Conservation (phyloP, 2,888 invertebrate species). For the Charanyca ferruginea region DNA sequence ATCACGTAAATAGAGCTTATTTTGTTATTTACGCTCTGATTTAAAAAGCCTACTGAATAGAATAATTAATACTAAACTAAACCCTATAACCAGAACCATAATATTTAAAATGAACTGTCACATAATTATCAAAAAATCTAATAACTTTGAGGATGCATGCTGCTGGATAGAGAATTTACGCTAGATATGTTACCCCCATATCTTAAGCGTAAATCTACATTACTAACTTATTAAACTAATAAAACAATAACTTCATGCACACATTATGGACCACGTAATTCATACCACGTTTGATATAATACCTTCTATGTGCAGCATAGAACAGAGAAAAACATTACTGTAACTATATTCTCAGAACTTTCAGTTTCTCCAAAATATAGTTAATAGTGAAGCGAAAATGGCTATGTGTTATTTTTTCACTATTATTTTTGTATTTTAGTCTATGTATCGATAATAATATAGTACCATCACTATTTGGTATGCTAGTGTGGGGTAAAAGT, state of each 20-base stretch:
- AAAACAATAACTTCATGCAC: conserved; percentile 48
- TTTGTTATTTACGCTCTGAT: conserved; percentile 30
- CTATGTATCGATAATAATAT: neutral
- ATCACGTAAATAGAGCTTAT: conserved; percentile 34
- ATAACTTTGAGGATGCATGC: conserved; percentile 27
- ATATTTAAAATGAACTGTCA: conserved; percentile 4
- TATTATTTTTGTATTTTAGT: too few species aligned
- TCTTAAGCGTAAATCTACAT: conserved; percentile 1
- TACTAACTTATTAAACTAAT: conserved; percentile 5
- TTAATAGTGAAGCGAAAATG: conserved; percentile 30
- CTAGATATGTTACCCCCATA: conserved; percentile 1
- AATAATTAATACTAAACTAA: conserved; percentile 4
- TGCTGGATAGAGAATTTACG: neutral
- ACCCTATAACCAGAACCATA: conserved; percentile 32
- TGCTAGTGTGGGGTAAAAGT: too few species aligned
- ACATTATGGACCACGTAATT: conserved; percentile 28
- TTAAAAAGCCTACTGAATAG: neutral
- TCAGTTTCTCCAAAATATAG: conserved; percentile 61
- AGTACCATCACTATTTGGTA: neutral
- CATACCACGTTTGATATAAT: conserved; percentile 60
- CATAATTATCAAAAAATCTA: conserved; percentile 46
- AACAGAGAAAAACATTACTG: conserved; percentile 71
- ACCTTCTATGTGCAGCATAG: conserved; percentile 64
- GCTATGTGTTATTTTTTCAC: too few species aligned
- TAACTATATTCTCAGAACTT: conserved; percentile 74